Evolutionary conservation across 2,888 invertebrate species (phyloP).

Genomic region (Mystacides longicornis): DNA sequence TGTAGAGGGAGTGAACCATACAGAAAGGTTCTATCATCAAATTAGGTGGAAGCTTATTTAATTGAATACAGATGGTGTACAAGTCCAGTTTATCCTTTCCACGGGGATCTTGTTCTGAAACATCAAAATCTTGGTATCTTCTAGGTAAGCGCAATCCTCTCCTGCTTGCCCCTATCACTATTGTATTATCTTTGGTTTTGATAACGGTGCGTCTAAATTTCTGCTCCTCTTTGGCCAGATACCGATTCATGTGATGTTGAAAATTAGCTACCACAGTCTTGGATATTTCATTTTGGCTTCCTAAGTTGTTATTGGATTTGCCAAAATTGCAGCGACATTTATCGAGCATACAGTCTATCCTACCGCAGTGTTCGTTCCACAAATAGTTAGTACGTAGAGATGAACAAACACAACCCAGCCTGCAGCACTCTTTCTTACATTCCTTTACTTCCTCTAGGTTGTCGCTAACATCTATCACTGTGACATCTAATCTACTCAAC

Average conservation of each 20-base stretch:
- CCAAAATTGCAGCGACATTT: slow-evolving; percentile 40
- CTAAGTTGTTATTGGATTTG: slow-evolving; percentile 23
- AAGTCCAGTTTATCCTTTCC: neutral
- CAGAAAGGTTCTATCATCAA: slow-evolving; percentile 55
- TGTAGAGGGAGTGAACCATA: slow-evolving; percentile 57
- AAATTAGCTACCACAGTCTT: slow-evolving; percentile 36
- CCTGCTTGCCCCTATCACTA: slow-evolving; percentile 52
- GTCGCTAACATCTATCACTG: slow-evolving; percentile 49
- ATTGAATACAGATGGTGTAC: neutral
- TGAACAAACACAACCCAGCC: slow-evolving; percentile 59
- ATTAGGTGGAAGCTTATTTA: slow-evolving; percentile 32
- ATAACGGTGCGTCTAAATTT: slow-evolving; percentile 68
- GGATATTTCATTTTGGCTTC: slow-evolving; percentile 14
- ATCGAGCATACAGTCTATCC: slow-evolving; percentile 51
- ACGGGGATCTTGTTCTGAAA: neutral
- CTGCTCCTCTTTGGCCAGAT: slow-evolving; percentile 60
- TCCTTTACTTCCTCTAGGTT: slow-evolving; percentile 28
- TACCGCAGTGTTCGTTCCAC: slow-evolving; percentile 54
- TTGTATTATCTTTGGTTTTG: slow-evolving; percentile 55
- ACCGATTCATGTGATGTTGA: slow-evolving; percentile 45
- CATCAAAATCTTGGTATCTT: slow-evolving; percentile 51
- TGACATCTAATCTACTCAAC: slow-evolving; percentile 56
- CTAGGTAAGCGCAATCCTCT: slow-evolving; percentile 54
- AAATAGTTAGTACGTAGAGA: slow-evolving; percentile 45
- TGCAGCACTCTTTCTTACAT: slow-evolving; percentile 52